Conservation (phyloP, 2,888 invertebrate genomes). For the Stictocephala bisonia region DNA sequence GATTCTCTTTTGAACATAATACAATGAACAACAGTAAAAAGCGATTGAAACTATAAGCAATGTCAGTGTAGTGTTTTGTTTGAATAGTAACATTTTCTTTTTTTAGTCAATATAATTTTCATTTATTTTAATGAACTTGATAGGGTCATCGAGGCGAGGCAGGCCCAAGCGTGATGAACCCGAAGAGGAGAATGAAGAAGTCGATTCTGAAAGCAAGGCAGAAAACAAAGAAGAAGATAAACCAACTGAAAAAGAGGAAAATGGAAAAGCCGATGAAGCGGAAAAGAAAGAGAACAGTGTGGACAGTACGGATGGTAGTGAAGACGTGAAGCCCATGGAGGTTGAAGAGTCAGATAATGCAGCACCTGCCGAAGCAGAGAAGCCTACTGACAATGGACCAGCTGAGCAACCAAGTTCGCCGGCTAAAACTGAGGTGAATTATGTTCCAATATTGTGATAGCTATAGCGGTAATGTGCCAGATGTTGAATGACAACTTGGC, state of each 20-base stretch:
- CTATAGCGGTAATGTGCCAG: too few relatives aligned
- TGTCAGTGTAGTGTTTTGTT: too few relatives aligned
- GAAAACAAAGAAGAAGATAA: conserved; percentile 52
- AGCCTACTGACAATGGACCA: conserved; percentile 35
- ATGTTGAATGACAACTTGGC: too few relatives aligned
- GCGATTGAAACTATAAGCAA: too few relatives aligned
- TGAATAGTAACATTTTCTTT: too few relatives aligned
- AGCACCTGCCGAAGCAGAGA: conserved; percentile 27
- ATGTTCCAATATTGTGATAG: too few relatives aligned
- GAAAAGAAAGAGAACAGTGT: conserved; percentile 43
- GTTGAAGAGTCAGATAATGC: conserved; percentile 22
- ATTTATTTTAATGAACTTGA: too few relatives aligned
- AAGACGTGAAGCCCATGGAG: conserved; percentile 26
- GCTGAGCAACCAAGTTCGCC: conserved; percentile 35
- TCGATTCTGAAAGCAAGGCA: conserved; percentile 46
- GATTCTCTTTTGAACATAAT: too few relatives aligned
- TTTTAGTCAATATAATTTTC: too few relatives aligned
- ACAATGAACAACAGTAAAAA: too few relatives aligned
- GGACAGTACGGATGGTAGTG: conserved; percentile 25
- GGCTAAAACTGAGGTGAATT: conserved; percentile 12
- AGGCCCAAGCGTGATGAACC: conserved; percentile 52
- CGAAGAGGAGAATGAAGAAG: conserved; percentile 47
- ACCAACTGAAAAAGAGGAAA: conserved; percentile 47
- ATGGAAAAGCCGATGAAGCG: conserved; percentile 23
- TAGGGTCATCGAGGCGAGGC: conserved; percentile 53